Percentiles rank a stretch among this genome's conserved stretches.
phyloP scores from a whole-genome alignment of 2,888 invertebrate genomes.

The Thysanoteuthis rhombus region DNA sequence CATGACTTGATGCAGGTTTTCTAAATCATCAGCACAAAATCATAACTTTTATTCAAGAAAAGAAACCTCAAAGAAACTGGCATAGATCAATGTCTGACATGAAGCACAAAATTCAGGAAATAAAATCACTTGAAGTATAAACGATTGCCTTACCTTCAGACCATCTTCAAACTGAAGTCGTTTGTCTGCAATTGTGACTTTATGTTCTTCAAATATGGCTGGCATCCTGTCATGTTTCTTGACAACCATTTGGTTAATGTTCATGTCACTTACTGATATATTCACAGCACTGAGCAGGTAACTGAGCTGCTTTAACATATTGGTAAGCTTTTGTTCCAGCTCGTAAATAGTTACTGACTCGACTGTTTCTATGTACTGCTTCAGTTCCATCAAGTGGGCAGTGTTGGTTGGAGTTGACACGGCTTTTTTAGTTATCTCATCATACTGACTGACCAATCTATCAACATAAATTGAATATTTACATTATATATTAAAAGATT shows the following conservation, averaged over 20 bases:
- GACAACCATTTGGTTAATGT: constrained; percentile 87
- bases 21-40: no score
- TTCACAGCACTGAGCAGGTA: constrained; percentile 85
- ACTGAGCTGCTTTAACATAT: constrained; percentile 72
- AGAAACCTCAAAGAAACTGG: no score
- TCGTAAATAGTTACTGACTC: constrained; percentile 77
- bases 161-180: constrained; percentile 85
- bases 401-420: constrained; percentile 84
- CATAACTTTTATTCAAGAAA: no score
- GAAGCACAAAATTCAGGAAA: no score
- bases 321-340: constrained; percentile 80
- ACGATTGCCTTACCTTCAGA: constrained; percentile 73
- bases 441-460: constrained; percentile 86
- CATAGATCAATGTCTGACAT: no score
- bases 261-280: constrained; percentile 85
- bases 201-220: constrained; percentile 84
- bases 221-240: constrained; percentile 88
- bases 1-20: no score
- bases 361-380: constrained; percentile 80
- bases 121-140: no score
- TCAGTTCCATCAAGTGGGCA: constrained; percentile 84
- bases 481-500: constrained; percentile 36
- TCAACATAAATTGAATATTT: neutral
- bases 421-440: constrained; percentile 80
- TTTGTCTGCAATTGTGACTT: constrained; percentile 82